Evolutionary conservation across 2,888 invertebrate species (phyloP).

Genomic region (Drosophila formosana): DNA sequence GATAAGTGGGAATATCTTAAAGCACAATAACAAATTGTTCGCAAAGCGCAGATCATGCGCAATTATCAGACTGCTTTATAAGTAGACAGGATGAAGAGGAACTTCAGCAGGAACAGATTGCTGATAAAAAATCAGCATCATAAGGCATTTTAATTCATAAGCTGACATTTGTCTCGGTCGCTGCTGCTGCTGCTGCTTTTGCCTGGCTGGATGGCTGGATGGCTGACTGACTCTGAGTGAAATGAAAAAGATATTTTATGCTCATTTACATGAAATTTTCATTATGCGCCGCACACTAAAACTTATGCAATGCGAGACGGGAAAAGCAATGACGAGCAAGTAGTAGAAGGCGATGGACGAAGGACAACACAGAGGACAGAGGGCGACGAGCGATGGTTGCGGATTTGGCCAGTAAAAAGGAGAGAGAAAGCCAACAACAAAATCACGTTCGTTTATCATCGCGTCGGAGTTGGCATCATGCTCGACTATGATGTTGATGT

Average conservation of each 20-base stretch:
- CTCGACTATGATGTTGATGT: conserved; percentile 78
- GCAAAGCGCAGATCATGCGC: conserved; percentile 42
- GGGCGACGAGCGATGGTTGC: conserved; percentile 26
- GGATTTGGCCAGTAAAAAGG: conserved; percentile 54
- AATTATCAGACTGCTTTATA: conserved; percentile 54
- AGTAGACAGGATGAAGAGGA: conserved; percentile 4
- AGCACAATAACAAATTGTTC: conserved; percentile 36
- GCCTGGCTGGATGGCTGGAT: conserved; percentile 41
- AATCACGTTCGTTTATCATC: conserved; percentile 79
- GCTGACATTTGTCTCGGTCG: conserved; percentile 81
- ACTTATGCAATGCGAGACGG: conserved; percentile 64
- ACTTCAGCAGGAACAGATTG: conserved; percentile 14
- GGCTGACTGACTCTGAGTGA: conserved; percentile 59
- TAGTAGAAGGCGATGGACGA: conserved; percentile 9
- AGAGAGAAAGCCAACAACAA: conserved; percentile 66
- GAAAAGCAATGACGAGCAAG: conserved; percentile 11
- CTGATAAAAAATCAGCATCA: conserved; percentile 64
- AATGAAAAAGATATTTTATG: conserved; percentile 83
- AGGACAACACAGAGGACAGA: background rate
- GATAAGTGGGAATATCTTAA: background rate
- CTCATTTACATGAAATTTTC: conserved; percentile 83
- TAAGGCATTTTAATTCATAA: conserved; percentile 83
- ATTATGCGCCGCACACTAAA: conserved; percentile 72
- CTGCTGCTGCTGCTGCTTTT: conserved; percentile 17
- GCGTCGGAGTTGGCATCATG: conserved; percentile 66